Evolutionary conservation across 2,888 invertebrate genomes (phyloP).

Genomic region (Rhyacophila evoluta): DNA sequence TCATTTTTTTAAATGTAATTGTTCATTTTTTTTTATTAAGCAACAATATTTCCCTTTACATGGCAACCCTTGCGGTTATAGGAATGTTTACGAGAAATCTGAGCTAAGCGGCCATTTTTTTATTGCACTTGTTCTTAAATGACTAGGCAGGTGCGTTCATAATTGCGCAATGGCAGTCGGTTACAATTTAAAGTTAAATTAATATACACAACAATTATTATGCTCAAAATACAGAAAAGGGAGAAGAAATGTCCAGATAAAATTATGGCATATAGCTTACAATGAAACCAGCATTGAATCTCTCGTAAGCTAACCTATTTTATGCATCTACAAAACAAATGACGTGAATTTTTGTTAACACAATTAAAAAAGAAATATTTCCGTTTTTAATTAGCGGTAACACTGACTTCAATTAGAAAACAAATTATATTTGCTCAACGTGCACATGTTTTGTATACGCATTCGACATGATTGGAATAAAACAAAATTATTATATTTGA

Average conservation of each 20-base stretch:
- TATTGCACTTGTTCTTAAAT: conserved; percentile 19
- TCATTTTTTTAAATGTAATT: not conserved
- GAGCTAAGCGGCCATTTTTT: not conserved
- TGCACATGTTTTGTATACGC: not conserved
- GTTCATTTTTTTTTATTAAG: not conserved
- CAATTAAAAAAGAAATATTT: no score
- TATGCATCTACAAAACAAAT: not conserved
- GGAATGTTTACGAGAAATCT: conserved; percentile 17
- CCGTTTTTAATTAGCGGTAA: no score
- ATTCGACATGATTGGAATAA: conserved; percentile 9
- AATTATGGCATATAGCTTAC: no score
- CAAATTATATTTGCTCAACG: no score
- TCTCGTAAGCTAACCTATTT: not conserved
- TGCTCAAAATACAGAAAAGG: no score
- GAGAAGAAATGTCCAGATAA: no score
- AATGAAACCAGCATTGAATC: not conserved
- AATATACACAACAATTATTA: no score
- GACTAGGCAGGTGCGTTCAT: not conserved
- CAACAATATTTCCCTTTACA: not conserved
- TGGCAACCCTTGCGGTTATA: not conserved
- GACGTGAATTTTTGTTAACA: no score
- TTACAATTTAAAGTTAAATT: not conserved
- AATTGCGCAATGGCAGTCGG: not conserved
- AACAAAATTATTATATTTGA: not conserved
- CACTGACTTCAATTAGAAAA: no score